Conservation (phyloP, 2,113 vertebrate species). For the Oreochromis aureus region DNA sequence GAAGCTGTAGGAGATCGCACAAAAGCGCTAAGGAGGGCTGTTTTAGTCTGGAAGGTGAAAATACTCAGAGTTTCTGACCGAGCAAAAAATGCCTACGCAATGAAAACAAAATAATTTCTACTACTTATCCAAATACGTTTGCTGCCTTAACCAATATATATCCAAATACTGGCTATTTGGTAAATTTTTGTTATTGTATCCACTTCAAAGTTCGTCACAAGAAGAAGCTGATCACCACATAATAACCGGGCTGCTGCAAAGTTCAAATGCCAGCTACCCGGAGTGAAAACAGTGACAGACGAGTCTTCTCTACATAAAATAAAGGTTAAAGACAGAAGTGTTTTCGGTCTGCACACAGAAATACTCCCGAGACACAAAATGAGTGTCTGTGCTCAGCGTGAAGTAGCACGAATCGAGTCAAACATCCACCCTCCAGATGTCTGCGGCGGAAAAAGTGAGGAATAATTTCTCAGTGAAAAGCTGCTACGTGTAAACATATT, state of each 20-base stretch:
- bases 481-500: slow-evolving; percentile 37
- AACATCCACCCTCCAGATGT: slow-evolving; percentile 23
- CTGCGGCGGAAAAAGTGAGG: neutral
- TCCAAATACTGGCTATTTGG: neutral
- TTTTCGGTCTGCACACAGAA: neutral
- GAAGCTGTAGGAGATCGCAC: neutral
- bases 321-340: neutral
- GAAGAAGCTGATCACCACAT: neutral
- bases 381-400: slow-evolving; percentile 2
- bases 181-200: neutral
- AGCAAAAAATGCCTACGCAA: neutral
- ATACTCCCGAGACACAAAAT: neutral
- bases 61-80: neutral
- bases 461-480: neutral
- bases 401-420: slow-evolving; percentile 49
- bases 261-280: neutral
- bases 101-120: neutral
- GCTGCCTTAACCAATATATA: neutral
- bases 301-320: neutral
- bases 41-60: neutral
- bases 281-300: neutral
- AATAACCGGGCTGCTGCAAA: neutral
- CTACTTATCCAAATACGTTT: neutral
- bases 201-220: neutral
- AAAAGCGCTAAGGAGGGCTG: neutral